A percentile compares a stretch with the other conserved stretches of the same genome.
Conservation (phyloP, 1,140 invertebrate species). For the Caenorhabditis latens region DNA sequence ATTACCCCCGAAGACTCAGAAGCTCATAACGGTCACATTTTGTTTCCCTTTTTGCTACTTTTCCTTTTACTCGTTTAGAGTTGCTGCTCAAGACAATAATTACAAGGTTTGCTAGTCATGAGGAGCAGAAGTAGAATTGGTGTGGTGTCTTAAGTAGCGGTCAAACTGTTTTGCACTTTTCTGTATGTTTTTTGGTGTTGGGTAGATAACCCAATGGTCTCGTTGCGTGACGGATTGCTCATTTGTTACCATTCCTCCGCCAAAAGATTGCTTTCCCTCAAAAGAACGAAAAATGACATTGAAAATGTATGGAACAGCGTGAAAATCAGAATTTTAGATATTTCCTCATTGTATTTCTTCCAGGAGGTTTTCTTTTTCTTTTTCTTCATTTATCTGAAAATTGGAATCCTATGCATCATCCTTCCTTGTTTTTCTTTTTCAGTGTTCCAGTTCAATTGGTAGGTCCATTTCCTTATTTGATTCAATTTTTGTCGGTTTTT, state of each 20-base stretch:
- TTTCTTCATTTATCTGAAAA: neutral
- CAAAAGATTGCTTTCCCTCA: neutral
- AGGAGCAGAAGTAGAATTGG: constrained; percentile 6
- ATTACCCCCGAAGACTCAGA: neutral
- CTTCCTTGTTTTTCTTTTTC: neutral
- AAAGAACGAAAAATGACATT: constrained; percentile 21
- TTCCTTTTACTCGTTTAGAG: neutral
- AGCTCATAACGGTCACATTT: constrained; percentile 39
- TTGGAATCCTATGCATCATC: neutral
- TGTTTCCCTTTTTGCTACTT: neutral
- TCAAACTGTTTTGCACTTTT: neutral
- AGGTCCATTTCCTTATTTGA: neutral
- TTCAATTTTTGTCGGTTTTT: neutral
- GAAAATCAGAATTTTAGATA: constrained; percentile 31
- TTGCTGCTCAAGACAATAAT: neutral
- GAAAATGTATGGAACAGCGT: constrained; percentile 47
- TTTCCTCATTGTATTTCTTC: neutral
- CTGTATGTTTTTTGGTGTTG: neutral
- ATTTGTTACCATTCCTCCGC: neutral
- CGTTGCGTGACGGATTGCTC: neutral
- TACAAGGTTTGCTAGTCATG: neutral
- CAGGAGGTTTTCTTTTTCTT: neutral
- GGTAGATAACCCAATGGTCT: too few species aligned
- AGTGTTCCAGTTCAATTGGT: neutral
- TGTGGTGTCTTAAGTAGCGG: too few species aligned